Evolutionary conservation across 2,888 invertebrate species (phyloP).

Genomic region (Entomobrya multifasciata): DNA sequence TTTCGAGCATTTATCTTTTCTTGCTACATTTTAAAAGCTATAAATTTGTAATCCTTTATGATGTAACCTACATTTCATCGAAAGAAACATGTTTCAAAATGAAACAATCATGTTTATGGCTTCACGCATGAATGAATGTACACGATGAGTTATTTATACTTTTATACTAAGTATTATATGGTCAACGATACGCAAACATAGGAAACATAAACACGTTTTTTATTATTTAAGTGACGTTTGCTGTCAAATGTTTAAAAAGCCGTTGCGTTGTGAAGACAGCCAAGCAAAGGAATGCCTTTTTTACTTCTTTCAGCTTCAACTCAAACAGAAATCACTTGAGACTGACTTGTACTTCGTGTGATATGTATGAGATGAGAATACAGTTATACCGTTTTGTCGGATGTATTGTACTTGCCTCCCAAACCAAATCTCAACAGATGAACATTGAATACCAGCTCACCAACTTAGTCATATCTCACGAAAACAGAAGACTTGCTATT

Average conservation of each 20-base stretch:
- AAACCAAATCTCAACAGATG: not conserved
- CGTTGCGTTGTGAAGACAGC: conserved; percentile 27
- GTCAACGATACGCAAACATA: not conserved
- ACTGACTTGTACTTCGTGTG: too few species aligned
- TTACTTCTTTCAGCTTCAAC: conserved; percentile 37
- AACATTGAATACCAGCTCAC: too few species aligned
- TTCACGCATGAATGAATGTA: not conserved
- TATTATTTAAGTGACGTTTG: conserved; percentile 45
- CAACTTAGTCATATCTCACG: too few species aligned
- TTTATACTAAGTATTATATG: not conserved
- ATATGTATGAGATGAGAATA: not conserved
- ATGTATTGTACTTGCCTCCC: too few species aligned
- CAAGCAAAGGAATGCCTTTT: conserved; percentile 33
- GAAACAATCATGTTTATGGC: conserved; percentile 10
- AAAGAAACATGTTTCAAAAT: not conserved
- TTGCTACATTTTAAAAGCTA: not conserved
- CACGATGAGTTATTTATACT: not conserved
- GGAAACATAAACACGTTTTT: conserved; percentile 48
- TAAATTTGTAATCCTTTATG: not conserved
- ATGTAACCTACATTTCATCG: conserved; percentile 8
- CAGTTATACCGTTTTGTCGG: conserved; percentile 6
- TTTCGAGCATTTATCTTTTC: not conserved
- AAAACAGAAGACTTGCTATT: conserved; percentile 17
- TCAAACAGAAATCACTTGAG: conserved; percentile 32
- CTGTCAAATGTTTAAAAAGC: conserved; percentile 53